Percentiles rank a stretch among this genome's conserved stretches.
These are phyloP conservation scores for Sinosuthora webbiana DNA, from an alignment of 2,113 vertebrate genomes.

Conservation along the genomic window DNA sequence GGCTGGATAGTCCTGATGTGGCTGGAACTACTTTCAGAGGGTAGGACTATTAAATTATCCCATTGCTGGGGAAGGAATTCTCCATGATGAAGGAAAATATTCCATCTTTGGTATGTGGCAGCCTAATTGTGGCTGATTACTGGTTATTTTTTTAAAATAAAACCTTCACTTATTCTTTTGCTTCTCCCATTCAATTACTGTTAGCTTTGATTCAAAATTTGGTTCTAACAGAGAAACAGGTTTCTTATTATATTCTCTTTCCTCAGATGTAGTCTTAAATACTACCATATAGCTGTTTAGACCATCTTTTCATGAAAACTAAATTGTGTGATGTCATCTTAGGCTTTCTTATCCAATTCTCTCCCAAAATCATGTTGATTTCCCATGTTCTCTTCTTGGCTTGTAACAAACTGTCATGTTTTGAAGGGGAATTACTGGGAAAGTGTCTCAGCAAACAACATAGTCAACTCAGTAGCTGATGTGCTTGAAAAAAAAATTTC, in stretches of 20 bases:
- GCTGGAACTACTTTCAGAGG: background rate
- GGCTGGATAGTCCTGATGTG: background rate
- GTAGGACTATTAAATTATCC: background rate
- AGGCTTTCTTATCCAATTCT: background rate
- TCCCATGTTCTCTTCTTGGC: background rate
- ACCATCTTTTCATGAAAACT: background rate
- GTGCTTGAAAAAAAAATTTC: background rate
- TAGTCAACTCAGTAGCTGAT: background rate
- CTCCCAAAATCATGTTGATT: background rate
- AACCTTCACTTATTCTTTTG: background rate
- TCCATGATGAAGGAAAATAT: background rate
- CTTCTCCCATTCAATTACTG: background rate
- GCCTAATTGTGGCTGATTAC: background rate
- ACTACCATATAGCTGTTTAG: background rate
- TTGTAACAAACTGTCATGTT: background rate
- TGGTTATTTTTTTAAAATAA: background rate
- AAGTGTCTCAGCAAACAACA: background rate
- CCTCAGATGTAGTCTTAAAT: background rate
- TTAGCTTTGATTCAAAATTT: background rate
- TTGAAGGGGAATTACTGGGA: background rate
- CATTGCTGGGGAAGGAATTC: background rate
- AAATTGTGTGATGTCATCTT: background rate
- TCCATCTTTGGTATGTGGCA: background rate
- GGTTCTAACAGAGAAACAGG: background rate
- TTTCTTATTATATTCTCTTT: background rate